Evolutionary conservation across 2,888 invertebrate species (phyloP).

Genomic region (Cylindroiulus punctatus): DNA sequence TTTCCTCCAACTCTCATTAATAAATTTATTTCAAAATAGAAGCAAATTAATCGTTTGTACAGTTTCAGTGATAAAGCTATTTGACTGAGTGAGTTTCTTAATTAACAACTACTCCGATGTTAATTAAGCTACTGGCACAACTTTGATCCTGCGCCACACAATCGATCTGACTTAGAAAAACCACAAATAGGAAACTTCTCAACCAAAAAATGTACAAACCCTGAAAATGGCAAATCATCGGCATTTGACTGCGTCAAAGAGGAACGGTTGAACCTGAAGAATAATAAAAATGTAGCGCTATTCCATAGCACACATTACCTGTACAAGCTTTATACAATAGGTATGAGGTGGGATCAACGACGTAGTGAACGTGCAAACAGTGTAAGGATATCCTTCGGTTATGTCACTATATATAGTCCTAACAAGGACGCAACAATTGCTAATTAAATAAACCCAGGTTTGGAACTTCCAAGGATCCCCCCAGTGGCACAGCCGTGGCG

Average conservation of each 20-base stretch:
- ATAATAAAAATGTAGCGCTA: constrained; percentile 15
- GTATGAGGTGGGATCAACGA: constrained; percentile 20
- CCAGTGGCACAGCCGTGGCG: constrained; percentile 40
- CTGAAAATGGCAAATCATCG: not conserved
- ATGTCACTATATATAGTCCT: constrained; percentile 29
- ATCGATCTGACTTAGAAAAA: constrained; percentile 24
- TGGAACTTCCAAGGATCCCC: constrained; percentile 19
- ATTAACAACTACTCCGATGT: not conserved
- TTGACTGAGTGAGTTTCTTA: not conserved
- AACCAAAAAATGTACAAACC: constrained; percentile 37
- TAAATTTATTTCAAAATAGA: constrained; percentile 42
- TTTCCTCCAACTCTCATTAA: not conserved
- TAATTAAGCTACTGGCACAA: not conserved
- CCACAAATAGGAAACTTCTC: constrained; percentile 42
- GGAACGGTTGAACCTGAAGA: constrained; percentile 17
- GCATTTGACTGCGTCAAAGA: constrained; percentile 8
- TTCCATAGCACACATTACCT: constrained; percentile 32
- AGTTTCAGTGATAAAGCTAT: constrained; percentile 20
- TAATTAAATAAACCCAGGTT: constrained; percentile 29
- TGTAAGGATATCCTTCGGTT: not conserved
- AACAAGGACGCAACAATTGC: not conserved
- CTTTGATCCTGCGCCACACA: constrained; percentile 1
- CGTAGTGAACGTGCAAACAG: not conserved
- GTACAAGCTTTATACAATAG: constrained; percentile 26
- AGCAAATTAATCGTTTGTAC: constrained; percentile 33